Percentiles rank a stretch among this genome's conserved stretches.
Evolutionary conservation across 2,113 vertebrate genomes (phyloP).

Genomic region (Pungitius pungitius): DNA sequence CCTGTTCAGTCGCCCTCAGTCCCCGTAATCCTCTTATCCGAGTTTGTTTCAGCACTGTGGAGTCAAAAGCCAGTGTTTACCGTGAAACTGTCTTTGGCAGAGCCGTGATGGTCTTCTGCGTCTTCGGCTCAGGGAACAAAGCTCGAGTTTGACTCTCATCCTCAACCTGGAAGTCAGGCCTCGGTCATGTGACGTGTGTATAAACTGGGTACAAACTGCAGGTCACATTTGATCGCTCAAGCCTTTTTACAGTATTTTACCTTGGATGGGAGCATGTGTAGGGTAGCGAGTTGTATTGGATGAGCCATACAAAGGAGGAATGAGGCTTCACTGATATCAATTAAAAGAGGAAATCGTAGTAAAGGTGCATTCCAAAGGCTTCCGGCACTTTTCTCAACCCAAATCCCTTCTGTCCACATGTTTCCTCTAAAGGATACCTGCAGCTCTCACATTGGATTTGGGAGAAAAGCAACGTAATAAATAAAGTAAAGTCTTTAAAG

Average conservation of each 20-base stretch:
- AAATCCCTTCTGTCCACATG: conserved; percentile 13
- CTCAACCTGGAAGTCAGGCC: conserved; percentile 22
- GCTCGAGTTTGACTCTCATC: conserved; percentile 27
- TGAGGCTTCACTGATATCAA: conserved; percentile 1
- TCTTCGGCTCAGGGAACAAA: conserved; percentile 35
- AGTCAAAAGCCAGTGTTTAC: conserved; percentile 47
- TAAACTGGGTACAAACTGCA: neutral
- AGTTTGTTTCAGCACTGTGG: conserved; percentile 56
- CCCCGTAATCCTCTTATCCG: conserved; percentile 71
- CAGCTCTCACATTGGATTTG: conserved; percentile 40
- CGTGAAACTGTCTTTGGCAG: conserved; percentile 31
- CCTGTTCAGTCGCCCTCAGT: conserved; percentile 58
- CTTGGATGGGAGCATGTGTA: conserved; percentile 1
- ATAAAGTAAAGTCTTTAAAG: neutral
- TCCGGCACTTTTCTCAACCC: conserved; percentile 6
- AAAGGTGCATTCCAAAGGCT: conserved; percentile 5
- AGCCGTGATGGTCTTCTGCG: conserved; percentile 20
- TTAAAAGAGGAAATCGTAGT: conserved; percentile 4
- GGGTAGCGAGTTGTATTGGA: neutral
- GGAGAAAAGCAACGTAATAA: conserved; percentile 41
- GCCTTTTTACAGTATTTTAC: conserved; percentile 15
- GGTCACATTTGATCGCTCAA: conserved; percentile 30
- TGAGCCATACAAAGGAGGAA: neutral
- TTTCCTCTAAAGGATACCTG: conserved; percentile 11
- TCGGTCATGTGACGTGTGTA: neutral